phyloP scores from a whole-genome alignment of 2,797 vertebrate species.

The Myripristis jacobus region DNA sequence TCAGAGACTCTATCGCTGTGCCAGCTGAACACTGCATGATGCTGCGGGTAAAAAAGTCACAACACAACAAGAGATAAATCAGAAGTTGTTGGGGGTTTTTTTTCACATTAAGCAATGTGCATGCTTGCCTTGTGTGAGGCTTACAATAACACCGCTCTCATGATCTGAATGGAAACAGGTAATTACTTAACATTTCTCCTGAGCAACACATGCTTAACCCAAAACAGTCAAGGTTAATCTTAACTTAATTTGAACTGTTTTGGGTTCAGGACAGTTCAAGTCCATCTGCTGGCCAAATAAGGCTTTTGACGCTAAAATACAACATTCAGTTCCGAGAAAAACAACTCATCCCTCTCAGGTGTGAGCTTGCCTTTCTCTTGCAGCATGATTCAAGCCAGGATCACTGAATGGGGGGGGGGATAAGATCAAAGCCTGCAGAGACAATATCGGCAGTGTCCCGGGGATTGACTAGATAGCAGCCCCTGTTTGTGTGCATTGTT shows the following conservation, averaged over 20 bases:
- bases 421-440: slow-evolving; percentile 65
- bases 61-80: slow-evolving; percentile 43
- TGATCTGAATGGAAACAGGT: slow-evolving; percentile 20
- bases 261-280: slow-evolving; percentile 16
- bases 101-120: slow-evolving; percentile 8
- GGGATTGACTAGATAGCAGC: slow-evolving; percentile 50
- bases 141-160: slow-evolving; percentile 14
- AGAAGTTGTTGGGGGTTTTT: too few relatives aligned
- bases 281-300: slow-evolving; percentile 43
- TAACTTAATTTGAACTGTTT: slow-evolving; percentile 14
- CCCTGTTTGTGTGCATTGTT: slow-evolving; percentile 77
- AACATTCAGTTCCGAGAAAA: slow-evolving; percentile 41
- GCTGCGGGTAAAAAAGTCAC: slow-evolving; percentile 13
- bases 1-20: slow-evolving; percentile 27
- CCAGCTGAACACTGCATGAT: slow-evolving; percentile 25
- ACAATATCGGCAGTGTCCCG: slow-evolving; percentile 32
- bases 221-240: too few relatives aligned
- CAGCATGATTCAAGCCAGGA: slow-evolving; percentile 42
- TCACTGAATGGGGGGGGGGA: slow-evolving; percentile 38
- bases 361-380: slow-evolving; percentile 56
- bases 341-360: slow-evolving; percentile 51
- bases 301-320: slow-evolving; percentile 42
- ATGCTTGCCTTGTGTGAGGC: slow-evolving; percentile 20
- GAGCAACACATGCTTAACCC: slow-evolving; percentile 16
- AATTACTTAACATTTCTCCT: not conserved